phyloP scores from a whole-genome alignment of 2,888 invertebrate genomes.

The Cyclophora punctaria region DNA sequence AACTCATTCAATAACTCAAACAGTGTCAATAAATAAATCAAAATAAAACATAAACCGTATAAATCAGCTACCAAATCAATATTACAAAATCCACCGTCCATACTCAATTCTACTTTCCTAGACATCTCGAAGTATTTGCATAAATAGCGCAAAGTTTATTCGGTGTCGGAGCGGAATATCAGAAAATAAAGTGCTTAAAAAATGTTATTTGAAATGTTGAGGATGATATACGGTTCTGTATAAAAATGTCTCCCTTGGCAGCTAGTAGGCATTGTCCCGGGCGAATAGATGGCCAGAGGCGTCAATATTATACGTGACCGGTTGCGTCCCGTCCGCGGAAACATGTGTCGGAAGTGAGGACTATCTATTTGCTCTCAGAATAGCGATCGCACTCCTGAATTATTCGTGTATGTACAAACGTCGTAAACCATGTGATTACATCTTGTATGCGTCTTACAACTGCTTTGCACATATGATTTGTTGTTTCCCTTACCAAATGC shows the following conservation, averaged over 20 bases:
- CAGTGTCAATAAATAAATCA: too few species aligned
- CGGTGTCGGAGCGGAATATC: constrained; percentile 9
- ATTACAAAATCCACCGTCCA: too few species aligned
- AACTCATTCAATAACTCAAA: too few species aligned
- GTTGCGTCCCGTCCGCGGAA: constrained; percentile 62
- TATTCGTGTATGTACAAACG: constrained; percentile 49
- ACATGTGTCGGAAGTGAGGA: constrained; percentile 72
- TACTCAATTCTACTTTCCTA: constrained; percentile 6
- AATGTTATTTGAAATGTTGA: constrained; percentile 24
- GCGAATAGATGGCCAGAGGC: constrained; percentile 61
- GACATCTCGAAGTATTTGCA: constrained; percentile 8
- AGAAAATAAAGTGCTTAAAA: constrained; percentile 13
- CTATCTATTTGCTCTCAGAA: constrained; percentile 70
- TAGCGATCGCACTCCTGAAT: constrained; percentile 57
- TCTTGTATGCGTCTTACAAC: constrained; percentile 13
- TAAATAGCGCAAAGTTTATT: constrained; percentile 15
- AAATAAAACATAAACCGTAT: too few species aligned
- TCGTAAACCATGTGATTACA: constrained; percentile 25
- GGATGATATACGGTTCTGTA: constrained; percentile 34
- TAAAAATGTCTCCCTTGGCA: constrained; percentile 45
- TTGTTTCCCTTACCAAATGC: too few species aligned
- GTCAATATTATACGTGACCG: constrained; percentile 75
- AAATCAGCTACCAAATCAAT: too few species aligned
- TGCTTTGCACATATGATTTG: constrained; percentile 6
- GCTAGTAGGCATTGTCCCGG: constrained; percentile 52